These are phyloP conservation scores for Drosophila pandora DNA, from an alignment of 1,140 invertebrate species.

Conservation along the genomic window DNA sequence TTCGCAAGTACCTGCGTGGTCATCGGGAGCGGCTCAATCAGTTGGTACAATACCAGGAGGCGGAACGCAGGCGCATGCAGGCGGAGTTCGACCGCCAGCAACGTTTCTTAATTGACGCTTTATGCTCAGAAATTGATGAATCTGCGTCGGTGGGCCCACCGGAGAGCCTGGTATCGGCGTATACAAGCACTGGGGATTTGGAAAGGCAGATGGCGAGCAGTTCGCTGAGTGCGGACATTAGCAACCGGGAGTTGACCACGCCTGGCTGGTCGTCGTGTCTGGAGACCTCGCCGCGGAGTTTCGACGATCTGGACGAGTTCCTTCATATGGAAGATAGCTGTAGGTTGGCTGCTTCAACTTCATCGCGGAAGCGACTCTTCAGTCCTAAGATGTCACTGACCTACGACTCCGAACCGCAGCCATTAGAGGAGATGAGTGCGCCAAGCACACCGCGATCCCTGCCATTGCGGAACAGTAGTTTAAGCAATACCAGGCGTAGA, in stretches of 20 bases:
- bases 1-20: constrained; percentile 65
- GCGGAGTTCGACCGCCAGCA: constrained; percentile 71
- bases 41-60: constrained; percentile 78
- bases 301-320: constrained; percentile 7
- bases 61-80: constrained; percentile 66
- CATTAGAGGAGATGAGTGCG: constrained; percentile 6
- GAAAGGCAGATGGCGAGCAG: constrained; percentile 4
- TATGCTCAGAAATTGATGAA: constrained; percentile 60
- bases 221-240: not conserved
- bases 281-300: constrained; percentile 7
- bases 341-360: not conserved
- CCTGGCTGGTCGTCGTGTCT: constrained; percentile 4
- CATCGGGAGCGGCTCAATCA: constrained; percentile 83
- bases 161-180: constrained; percentile 9
- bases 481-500: constrained; percentile 33
- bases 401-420: constrained; percentile 40
- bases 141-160: constrained; percentile 13
- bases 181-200: constrained; percentile 51
- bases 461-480: constrained; percentile 33
- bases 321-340: not conserved
- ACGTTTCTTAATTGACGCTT: constrained; percentile 66
- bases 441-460: constrained; percentile 37
- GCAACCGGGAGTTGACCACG: not conserved
- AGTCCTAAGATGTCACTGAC: not conserved
- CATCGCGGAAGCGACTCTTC: constrained; percentile 55